Evolutionary conservation across 2,888 invertebrate species (phyloP).

Genomic region (Drosophila niveifrons): DNA sequence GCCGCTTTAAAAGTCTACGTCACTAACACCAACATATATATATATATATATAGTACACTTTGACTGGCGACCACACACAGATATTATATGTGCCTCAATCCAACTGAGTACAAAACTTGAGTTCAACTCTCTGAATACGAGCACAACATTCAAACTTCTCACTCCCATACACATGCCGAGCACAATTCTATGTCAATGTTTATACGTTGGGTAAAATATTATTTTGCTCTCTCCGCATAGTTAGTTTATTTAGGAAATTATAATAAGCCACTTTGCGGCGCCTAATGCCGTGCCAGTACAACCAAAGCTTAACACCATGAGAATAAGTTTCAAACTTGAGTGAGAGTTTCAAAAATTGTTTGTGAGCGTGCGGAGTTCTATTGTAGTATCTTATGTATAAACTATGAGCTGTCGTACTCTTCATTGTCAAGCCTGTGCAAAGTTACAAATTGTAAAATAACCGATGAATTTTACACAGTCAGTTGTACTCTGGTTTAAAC

Average conservation of each 20-base stretch:
- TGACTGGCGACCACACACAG: background rate
- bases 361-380: constrained; percentile 1
- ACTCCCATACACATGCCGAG: background rate
- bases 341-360: constrained; percentile 23
- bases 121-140: background rate
- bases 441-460: constrained; percentile 5
- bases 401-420: constrained; percentile 1
- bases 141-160: background rate
- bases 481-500: background rate
- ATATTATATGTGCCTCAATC: background rate
- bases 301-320: constrained; percentile 12
- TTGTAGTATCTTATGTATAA: background rate
- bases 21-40: constrained; percentile 15
- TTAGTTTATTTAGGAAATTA: constrained; percentile 73
- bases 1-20: constrained; percentile 33
- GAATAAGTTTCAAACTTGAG: constrained; percentile 13
- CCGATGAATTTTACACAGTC: background rate
- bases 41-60: too few relatives aligned
- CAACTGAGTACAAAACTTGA: background rate
- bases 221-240: constrained; percentile 49
- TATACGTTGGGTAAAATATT: constrained; percentile 59
- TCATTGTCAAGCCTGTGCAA: background rate
- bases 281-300: constrained; percentile 20
- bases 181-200: background rate
- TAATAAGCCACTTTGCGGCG: constrained; percentile 66